These are phyloP conservation scores for Ethmia dodecea DNA, from an alignment of 2,888 invertebrate genomes.

Conservation along the genomic window DNA sequence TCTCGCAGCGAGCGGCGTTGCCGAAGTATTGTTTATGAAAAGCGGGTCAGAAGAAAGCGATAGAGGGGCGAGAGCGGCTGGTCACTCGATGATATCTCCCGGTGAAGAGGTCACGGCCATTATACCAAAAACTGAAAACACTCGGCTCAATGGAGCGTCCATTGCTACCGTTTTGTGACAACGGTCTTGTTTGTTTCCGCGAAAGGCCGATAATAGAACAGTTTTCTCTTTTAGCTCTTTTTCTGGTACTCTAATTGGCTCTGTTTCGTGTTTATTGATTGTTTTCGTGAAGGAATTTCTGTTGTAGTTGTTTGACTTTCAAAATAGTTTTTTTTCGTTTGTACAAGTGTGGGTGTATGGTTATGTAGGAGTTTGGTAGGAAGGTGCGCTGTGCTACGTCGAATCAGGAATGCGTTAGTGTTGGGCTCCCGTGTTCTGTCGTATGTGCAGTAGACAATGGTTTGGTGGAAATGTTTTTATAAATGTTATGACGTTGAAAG, in stretches of 20 bases:
- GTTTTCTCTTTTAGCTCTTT: constrained; percentile 60
- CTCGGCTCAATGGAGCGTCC: constrained; percentile 30
- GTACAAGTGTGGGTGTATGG: constrained; percentile 21
- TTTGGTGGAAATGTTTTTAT: constrained; percentile 43
- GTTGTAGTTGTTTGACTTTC: constrained; percentile 6
- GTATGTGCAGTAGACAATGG: constrained; percentile 34
- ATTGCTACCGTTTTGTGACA: constrained; percentile 46
- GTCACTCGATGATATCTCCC: constrained; percentile 65
- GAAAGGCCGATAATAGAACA: constrained; percentile 43
- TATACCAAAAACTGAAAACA: constrained; percentile 44
- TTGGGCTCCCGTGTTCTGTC: constrained; percentile 49
- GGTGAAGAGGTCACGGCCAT: constrained; percentile 70
- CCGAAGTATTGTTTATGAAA: constrained; percentile 74
- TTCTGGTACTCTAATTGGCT: constrained; percentile 48
- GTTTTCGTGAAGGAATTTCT: constrained; percentile 7
- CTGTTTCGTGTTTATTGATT: constrained; percentile 31
- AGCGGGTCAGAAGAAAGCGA: constrained; percentile 76
- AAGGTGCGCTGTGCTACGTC: constrained; percentile 32
- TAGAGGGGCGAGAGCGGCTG: constrained; percentile 51
- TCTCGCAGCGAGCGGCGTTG: constrained; percentile 52
- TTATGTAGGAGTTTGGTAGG: too few species aligned
- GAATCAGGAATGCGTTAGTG: constrained; percentile 66
- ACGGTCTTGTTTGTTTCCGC: constrained; percentile 45
- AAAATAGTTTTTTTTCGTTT: constrained; percentile 10
- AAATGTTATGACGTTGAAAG: constrained; percentile 39